Base-by-base conservation (phyloP, 1,140 invertebrate genomes). In the Drosophila hydei region DNA sequence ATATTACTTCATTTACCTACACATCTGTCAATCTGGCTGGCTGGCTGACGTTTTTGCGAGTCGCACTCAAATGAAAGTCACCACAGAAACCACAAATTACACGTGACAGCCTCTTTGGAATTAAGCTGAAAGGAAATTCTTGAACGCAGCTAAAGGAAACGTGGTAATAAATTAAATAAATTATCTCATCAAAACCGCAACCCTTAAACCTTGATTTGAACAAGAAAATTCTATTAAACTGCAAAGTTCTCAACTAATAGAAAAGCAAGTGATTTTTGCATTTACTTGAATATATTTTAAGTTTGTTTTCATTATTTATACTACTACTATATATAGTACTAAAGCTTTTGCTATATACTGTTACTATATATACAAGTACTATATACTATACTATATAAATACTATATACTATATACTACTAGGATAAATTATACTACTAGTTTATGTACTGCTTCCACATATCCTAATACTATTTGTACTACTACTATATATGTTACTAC, bases 1-100 rank as follows among this genome's bases (percentile, higher is more conserved):
- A 45, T 75, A 75, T 79, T 70, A 81, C 74, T 81, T 80, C 40
- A 81, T 69, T 79, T 79, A 68, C 56, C 71, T 75, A 59, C 40
- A 48, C 59, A 73, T 72, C 40, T 42, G 52, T 62, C 60, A 75
- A 72, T 78, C 68, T 58, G 67, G 23, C 58, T 70, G 47, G 60
- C 52, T 59, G n/a, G n/a, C n/a, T n/a, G n/a, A n/a, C n/a, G n/a
- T n/a, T 50, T 72, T 77, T 77, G 65, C 56, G 67, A 30, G 48
- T 48, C 40, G 23, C 74, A 76, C 55, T 25, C 58, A 62, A 64
- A 69, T 33, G 33, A 38, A 50, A 25, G 45, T 21, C 21, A 6
- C 51, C 11, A 19, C 61, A 40, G 14, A 58, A 65, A 45, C 61
- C 61, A n/a, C 68, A 65, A 50, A 56, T 30, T 40, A 25, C 63